These are phyloP conservation scores for Dicaeum eximium DNA, from an alignment of 2,113 vertebrate species.

Conservation along the genomic window DNA sequence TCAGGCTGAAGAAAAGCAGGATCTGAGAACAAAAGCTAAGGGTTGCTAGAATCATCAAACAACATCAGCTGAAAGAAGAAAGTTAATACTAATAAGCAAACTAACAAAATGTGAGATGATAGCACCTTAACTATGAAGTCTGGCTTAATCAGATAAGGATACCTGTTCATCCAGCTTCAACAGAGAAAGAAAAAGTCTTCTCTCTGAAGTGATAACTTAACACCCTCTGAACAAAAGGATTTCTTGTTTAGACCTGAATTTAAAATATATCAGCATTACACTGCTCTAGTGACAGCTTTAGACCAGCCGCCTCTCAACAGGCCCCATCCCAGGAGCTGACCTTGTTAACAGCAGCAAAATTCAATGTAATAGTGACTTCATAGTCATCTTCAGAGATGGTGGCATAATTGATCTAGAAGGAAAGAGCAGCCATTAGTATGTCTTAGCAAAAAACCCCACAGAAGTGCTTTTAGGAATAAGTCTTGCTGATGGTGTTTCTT, in stretches of 20 bases:
- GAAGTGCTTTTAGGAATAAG: not conserved
- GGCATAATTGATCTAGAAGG: conserved; percentile 83
- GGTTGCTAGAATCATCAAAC: not conserved
- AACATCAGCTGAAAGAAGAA: not conserved
- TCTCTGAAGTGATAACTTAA: not conserved
- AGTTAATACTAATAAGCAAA: not conserved
- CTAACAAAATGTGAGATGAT: not conserved
- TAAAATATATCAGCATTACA: not conserved
- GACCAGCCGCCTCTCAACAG: not conserved
- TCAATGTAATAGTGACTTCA: conserved; percentile 85
- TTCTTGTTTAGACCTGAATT: not conserved
- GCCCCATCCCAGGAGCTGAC: conserved; percentile 38
- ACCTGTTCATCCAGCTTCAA: not conserved
- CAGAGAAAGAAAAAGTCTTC: not conserved
- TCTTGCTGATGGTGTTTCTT: not conserved
- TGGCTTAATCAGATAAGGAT: not conserved
- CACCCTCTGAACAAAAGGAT: not conserved
- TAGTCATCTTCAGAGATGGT: conserved; percentile 77
- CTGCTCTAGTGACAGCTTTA: not conserved
- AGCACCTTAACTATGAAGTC: not conserved
- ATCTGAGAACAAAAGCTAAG: not conserved
- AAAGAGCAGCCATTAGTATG: conserved; percentile 1
- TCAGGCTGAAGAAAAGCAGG: not conserved
- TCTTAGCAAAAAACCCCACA: not conserved
- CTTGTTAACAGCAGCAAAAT: conserved; percentile 77